Conservation (phyloP, 2,797 vertebrate genomes). For the Myiothlypis chrysogaster region DNA sequence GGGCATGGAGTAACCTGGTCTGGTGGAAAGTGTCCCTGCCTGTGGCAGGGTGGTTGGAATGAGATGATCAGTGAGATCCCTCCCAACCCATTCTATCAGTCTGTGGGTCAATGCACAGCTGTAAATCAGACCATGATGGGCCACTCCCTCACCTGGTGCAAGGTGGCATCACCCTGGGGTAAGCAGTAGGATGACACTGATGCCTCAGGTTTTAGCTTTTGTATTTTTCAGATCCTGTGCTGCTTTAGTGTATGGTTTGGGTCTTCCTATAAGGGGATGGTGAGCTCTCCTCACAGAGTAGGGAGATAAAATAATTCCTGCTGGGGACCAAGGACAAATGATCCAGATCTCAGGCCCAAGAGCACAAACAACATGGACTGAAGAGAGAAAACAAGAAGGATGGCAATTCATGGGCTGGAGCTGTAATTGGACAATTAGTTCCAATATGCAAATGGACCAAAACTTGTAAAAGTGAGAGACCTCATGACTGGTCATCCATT, state of each 20-base stretch:
- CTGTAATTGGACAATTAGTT: not conserved
- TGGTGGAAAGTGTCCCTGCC: not conserved
- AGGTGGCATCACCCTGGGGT: not conserved
- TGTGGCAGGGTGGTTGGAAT: not conserved
- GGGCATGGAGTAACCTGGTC: not conserved
- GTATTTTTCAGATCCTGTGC: not conserved
- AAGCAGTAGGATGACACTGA: not conserved
- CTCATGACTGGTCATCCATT: rapidly evolving
- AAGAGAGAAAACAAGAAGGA: not conserved
- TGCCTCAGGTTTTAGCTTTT: not conserved
- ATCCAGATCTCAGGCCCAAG: not conserved
- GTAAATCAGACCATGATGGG: not conserved
- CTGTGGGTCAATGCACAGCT: not conserved
- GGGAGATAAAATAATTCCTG: not conserved
- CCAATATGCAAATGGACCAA: not conserved
- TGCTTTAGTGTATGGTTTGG: not conserved
- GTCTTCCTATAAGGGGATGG: rapidly evolving
- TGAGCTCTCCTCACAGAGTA: not conserved
- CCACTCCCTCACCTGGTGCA: not conserved
- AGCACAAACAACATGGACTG: not conserved
- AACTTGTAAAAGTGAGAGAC: not conserved
- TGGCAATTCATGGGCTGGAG: not conserved
- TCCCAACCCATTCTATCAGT: not conserved
- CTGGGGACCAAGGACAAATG: not conserved
- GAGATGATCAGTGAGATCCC: not conserved